Evolutionary conservation across 2,113 vertebrate genomes (phyloP).

Genomic region (Pterocles orientalis): DNA sequence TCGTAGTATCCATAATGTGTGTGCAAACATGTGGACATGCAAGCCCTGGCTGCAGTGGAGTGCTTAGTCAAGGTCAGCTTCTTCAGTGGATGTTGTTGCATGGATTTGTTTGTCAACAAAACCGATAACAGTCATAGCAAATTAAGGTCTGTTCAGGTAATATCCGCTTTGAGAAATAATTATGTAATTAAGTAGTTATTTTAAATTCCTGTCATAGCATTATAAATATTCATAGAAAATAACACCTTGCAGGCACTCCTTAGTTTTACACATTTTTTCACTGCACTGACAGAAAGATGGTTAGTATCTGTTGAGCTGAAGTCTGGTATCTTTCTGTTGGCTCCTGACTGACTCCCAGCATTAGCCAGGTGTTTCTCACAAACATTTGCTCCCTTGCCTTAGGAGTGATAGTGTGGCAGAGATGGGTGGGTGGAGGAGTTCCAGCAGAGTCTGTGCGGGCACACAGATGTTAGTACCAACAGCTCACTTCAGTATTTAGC

Average conservation of each 20-base stretch:
- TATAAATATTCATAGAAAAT: background rate
- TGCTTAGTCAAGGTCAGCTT: background rate
- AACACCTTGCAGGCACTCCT: background rate
- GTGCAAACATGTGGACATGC: accelerated
- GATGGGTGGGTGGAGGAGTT: background rate
- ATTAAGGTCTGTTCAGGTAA: background rate
- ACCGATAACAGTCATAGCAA: background rate
- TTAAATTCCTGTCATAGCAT: background rate
- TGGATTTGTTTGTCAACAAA: background rate
- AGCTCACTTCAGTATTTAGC: background rate
- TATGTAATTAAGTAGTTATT: background rate
- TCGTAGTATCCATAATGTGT: background rate
- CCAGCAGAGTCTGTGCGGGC: background rate
- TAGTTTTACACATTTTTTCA: background rate
- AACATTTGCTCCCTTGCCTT: background rate
- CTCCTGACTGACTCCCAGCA: background rate
- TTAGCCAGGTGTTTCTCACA: background rate
- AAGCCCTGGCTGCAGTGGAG: background rate
- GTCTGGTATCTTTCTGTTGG: background rate
- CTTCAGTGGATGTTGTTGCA: background rate
- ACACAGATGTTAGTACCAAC: background rate
- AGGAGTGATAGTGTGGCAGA: background rate
- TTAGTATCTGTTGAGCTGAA: background rate
- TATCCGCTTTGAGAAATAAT: background rate
- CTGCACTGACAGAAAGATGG: background rate